phyloP scores from a whole-genome alignment of 2,113 vertebrate species.

The Aptenodytes forsteri region DNA sequence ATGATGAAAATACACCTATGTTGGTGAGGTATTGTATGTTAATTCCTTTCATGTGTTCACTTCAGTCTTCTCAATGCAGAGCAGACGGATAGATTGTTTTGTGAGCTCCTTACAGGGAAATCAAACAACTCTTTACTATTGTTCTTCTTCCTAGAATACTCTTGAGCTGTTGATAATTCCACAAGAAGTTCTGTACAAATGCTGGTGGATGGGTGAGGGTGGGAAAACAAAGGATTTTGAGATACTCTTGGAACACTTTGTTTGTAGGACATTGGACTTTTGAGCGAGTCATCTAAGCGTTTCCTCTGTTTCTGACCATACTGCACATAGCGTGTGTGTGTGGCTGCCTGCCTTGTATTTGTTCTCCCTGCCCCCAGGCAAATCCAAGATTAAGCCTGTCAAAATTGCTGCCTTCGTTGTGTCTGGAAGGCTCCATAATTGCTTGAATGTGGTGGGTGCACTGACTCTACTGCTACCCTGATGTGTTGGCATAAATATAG shows the following conservation, averaged over 20 bases:
- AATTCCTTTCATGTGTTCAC: neutral
- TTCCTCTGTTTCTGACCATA: neutral
- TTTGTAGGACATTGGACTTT: neutral
- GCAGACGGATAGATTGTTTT: neutral
- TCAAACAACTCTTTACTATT: neutral
- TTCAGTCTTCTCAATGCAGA: neutral
- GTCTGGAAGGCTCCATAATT: neutral
- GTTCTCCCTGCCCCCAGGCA: neutral
- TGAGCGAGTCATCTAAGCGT: neutral
- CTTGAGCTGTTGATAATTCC: neutral
- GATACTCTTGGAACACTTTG: neutral
- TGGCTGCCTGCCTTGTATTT: neutral
- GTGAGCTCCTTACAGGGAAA: neutral
- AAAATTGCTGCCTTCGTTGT: neutral
- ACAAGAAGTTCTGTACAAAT: neutral
- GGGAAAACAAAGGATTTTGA: neutral
- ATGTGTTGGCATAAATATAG: neutral
- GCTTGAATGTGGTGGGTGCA: accelerated
- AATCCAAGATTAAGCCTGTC: neutral
- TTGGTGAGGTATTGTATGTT: neutral
- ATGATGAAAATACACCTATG: neutral
- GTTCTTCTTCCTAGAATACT: neutral
- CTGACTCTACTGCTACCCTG: neutral
- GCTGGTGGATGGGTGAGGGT: neutral
- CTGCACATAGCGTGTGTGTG: neutral